A percentile compares a stretch with the other conserved stretches of the same genome.
Conservation (phyloP, 2,797 vertebrate genomes). For the Siniperca obscura region DNA sequence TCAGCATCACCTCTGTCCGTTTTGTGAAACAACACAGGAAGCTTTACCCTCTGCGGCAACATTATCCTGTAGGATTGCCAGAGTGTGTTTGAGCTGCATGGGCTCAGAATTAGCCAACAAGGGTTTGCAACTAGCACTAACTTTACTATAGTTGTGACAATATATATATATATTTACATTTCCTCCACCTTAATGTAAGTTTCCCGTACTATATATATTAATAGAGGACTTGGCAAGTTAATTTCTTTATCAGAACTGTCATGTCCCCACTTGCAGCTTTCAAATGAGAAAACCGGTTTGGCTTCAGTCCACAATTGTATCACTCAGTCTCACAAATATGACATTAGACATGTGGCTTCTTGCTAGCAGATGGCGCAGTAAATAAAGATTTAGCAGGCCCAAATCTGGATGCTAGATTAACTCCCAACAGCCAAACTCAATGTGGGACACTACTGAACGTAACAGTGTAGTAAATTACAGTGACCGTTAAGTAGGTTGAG, state of each 20-base stretch:
- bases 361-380: constrained; percentile 65
- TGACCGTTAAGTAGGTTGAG: not conserved
- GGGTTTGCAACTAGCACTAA: not conserved
- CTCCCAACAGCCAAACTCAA: not conserved
- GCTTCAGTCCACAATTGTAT: not conserved
- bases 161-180: too few species aligned
- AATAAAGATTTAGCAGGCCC: constrained; percentile 49
- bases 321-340: not conserved
- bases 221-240: not conserved
- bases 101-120: not conserved
- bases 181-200: fast-evolving
- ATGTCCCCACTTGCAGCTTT: too few species aligned
- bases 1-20: not conserved
- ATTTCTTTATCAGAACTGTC: not conserved
- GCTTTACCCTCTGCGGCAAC: not conserved
- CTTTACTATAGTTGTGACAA: not conserved
- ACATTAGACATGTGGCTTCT: not conserved
- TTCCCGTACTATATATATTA: not conserved
- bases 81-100: not conserved
- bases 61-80: not conserved
- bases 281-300: not conserved
- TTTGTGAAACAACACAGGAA: not conserved
- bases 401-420: constrained; percentile 23
- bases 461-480: not conserved
- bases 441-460: not conserved